Base-by-base conservation (phyloP, 2,888 invertebrate genomes). In the Pristionchus japonicus region DNA sequence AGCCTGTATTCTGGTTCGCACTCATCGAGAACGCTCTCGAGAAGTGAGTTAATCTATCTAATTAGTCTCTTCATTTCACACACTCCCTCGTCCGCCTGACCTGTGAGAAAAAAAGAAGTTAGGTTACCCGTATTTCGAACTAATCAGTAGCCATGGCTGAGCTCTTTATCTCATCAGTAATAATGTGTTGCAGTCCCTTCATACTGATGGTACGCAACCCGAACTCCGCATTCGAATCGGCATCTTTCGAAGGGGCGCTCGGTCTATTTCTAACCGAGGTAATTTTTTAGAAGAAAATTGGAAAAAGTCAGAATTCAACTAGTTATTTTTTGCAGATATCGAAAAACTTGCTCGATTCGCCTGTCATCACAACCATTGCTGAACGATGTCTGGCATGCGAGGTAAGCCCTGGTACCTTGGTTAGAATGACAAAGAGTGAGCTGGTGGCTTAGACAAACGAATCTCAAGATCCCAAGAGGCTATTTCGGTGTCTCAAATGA, bases 1-100 rank as follows among this genome's bases (percentile, higher is more conserved):
- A 27, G 52, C 87, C 87, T 34, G 47, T 87, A 40, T 87, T 57
- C 80, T 87, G 87, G 87, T 87, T 87, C 80, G 77, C 40, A 20
- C 61, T 77, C 43, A 57, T 87, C 77, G 57, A 80, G 77, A 80
- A 49, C 40, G 52, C 20, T 11, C 87, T 87, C 3, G 87, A 87
- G 57, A 87, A 34, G 86, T 86, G 40, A 52, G 83, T 27, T 84
- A 47, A n/a, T n/a, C n/a, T n/a, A n/a, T n/a, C n/a, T n/a, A n/a
- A n/a, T n/a, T n/a, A n/a, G n/a, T n/a, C n/a, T n/a, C n/a, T n/a
- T n/a, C n/a, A n/a, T n/a, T n/a, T n/a, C n/a, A n/a, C n/a, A n/a
- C n/a, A n/a, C n/a, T n/a, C n/a, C n/a, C n/a, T n/a, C n/a, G n/a
- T n/a, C n/a, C n/a, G n/a, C n/a, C n/a, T n/a, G n/a, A n/a, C n/a